Base-by-base conservation (phyloP, 2,113 vertebrate genomes). In the Sisor rabdophorus region DNA sequence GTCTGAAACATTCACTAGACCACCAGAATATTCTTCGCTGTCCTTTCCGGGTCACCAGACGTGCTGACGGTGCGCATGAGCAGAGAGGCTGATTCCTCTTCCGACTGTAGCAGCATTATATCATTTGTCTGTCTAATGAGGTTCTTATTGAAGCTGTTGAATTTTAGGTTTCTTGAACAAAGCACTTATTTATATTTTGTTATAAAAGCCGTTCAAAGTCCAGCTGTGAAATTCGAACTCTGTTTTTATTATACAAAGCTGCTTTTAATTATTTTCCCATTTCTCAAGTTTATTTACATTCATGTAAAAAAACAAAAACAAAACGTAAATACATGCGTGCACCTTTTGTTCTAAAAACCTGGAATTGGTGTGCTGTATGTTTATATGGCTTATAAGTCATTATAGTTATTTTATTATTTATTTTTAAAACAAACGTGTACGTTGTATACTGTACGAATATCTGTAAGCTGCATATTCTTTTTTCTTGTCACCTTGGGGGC, bases 401-500 rank as follows among this genome's bases (percentile, higher is more conserved):
- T n/a, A n/a, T 7, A 36, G 32, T 36, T 9, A 44, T 44, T 44
- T 44, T 44, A 44, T 44, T 44, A 10, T 44, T 44, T 44, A 44
- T 7, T 44, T 9, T 1, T 44, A 44, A 36, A 36, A 36, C 32
- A 36, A 6, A 36, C 32, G 6, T 36, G 6, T 36, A 3, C 32
- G 2, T 30, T 36, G 22, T 36, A 63, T 36, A 65, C 20, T 44
- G n/a, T 44, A 65, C 24, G 13, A 24, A 47, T n/a, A 59, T 20
- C 19, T 52, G 58, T 52, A 58, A 48, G 70, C 28, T 61, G 10
- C 28, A 28, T 30, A 32, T 32, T 61, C 30, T 32, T 11, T 36
- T 50, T 63, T 59, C 19, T 44, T 58, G 76, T 64, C 70, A 65
- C 58, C 36, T 61, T 65, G 67, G 32, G 15, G 26, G 36, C 10